Conservation (phyloP, 2,113 vertebrate genomes). For the Centrocercus urophasianus region DNA sequence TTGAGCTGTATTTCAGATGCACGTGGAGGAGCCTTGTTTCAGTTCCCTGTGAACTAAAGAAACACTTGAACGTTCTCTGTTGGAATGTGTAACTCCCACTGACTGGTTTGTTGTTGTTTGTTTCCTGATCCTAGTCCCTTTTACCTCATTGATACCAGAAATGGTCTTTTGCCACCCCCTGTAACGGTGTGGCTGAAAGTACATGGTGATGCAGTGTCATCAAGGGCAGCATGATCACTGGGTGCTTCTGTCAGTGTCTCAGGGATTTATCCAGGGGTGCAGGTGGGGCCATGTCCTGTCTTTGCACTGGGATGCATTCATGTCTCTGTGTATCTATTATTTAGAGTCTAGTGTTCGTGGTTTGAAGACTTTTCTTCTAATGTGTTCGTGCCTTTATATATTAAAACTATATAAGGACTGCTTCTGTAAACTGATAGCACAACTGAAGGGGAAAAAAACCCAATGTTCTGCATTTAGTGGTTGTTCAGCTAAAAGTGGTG, state of each 20-base stretch:
- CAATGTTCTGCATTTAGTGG: neutral
- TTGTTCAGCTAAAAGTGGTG: neutral
- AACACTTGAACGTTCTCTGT: slow-evolving; percentile 79
- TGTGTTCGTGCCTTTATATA: neutral
- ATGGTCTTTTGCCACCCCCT: neutral
- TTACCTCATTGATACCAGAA: neutral
- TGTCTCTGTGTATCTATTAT: neutral
- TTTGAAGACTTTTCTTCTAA: neutral
- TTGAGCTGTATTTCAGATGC: slow-evolving; percentile 77
- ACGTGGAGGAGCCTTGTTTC: slow-evolving; percentile 87
- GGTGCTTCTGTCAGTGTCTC: slow-evolving; percentile 2
- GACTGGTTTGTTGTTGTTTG: neutral
- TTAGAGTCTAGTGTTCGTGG: neutral
- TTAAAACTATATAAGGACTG: neutral
- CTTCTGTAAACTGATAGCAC: neutral
- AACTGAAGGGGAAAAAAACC: neutral
- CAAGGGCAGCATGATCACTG: neutral
- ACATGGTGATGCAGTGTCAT: neutral
- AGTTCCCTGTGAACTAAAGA: slow-evolving; percentile 86
- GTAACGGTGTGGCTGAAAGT: neutral
- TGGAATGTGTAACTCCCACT: neutral
- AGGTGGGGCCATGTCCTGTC: neutral
- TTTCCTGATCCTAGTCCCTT: neutral
- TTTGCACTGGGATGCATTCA: neutral
- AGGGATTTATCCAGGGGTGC: neutral